Evolutionary conservation across 2,888 invertebrate species (phyloP).

Genomic region (Chloromyia formosa): DNA sequence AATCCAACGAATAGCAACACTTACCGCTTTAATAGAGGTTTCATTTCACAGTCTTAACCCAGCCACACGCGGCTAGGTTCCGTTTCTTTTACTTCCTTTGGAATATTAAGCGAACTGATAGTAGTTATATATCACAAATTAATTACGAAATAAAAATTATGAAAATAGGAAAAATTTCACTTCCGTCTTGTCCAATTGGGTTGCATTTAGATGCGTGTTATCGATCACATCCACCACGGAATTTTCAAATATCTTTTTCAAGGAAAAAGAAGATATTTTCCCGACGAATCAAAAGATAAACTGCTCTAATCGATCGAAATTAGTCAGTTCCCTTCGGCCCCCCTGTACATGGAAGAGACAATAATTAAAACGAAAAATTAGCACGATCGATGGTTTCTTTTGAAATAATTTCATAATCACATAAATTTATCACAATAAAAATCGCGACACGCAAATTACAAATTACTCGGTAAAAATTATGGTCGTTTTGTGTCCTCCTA

Average conservation of each 20-base stretch:
- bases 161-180: constrained; percentile 16
- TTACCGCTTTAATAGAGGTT: constrained; percentile 63
- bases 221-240: background rate
- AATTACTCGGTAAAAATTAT: background rate
- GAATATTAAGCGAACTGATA: constrained; percentile 27
- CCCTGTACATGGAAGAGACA: background rate
- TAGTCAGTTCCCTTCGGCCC: constrained; percentile 28
- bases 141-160: background rate
- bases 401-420: too few species aligned
- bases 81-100: constrained; percentile 33
- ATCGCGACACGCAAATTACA: constrained; percentile 7
- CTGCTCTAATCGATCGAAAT: constrained; percentile 33
- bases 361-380: background rate
- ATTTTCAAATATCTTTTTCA: constrained; percentile 2
- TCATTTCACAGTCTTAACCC: constrained; percentile 57
- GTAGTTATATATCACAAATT: constrained; percentile 38
- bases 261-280: background rate
- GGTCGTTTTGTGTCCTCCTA: background rate
- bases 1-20: too few species aligned
- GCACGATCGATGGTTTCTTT: background rate
- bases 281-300: constrained; percentile 8
- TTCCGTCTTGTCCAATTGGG: constrained; percentile 37
- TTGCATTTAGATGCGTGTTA: constrained; percentile 31
- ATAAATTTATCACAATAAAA: background rate
- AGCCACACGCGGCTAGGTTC: constrained; percentile 17